Evolutionary conservation across 1,140 invertebrate species (phyloP), one percentile per base, ranked within the genome.

Genomic region (Zaprionus davidi): DNA sequence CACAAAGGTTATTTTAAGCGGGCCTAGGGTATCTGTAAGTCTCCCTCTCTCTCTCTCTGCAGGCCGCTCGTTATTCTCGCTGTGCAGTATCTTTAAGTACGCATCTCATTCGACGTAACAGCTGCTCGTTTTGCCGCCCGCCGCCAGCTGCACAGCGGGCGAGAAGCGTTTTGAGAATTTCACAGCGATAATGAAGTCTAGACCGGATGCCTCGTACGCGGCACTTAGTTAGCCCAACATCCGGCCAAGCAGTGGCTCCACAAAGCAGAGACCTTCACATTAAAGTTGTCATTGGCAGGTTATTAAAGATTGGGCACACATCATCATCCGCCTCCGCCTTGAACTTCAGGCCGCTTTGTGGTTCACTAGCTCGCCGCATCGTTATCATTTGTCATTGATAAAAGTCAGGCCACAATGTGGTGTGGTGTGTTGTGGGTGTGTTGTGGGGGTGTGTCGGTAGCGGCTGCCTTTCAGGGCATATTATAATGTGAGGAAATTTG

Each of bases 181-280:
- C 64, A 59, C 66, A 78, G 78, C 70, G 69, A 80, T 87, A 87
- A 88, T 88, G 74, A 71, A 88, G 84, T 87, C 84, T 88, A 87
- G 84, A 87, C 84, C 84, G 83, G 83, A 87, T 83, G 83, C 80
- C 80, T 62, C 49, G 57, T 74, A 66, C 77, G 81, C 66, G 80
- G 64, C 71, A 73, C 75, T 77, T 73, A 64, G 75, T 68, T 77
- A 68, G 58, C 70, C 56, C 57, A 64, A 59, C 58, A 63, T 68
- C 28, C 64, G 59, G 26, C n/a, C 49, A 11, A 41, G 13, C 20
- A 26, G 38, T 20, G 44, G 73, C 64, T 59, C 73, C 34, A 17
- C 46, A 20, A 49, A 49, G 46, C 46, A n/a, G 0, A 13, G 46
- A 13, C 46, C 5, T 13, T 56, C 49, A 9, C 46, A 64, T 77